These are phyloP conservation scores for Drosophila busckii DNA, from an alignment of 1,140 invertebrate species.

Conservation along the genomic window DNA sequence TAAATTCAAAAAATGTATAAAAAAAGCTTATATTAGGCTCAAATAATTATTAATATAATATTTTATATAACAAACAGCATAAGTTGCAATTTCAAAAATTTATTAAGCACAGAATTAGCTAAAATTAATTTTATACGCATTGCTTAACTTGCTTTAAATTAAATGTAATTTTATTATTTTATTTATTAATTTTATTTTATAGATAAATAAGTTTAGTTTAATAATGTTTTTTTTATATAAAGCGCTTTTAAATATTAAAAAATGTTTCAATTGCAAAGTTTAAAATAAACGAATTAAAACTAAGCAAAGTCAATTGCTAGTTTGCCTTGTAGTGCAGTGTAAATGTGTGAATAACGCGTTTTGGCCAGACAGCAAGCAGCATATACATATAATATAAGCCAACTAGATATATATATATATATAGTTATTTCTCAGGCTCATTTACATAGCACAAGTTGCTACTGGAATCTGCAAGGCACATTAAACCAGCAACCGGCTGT, in stretches of 20 bases:
- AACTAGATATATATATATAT: slow-evolving; percentile 36
- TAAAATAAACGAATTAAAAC: no score
- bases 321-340: slow-evolving; percentile 37
- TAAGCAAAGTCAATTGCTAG: neutral
- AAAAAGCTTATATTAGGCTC: no score
- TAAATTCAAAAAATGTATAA: no score
- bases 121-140: no score
- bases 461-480: slow-evolving; percentile 42
- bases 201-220: neutral
- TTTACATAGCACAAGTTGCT: slow-evolving; percentile 61
- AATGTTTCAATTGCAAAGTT: no score
- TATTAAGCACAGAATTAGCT: no score
- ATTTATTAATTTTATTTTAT: no score
- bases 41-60: no score
- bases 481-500: neutral
- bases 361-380: slow-evolving; percentile 32
- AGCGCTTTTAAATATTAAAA: neutral
- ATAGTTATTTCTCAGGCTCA: slow-evolving; percentile 70
- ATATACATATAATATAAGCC: neutral
- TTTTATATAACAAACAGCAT: no score
- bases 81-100: no score
- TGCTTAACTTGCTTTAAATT: no score
- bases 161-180: no score
- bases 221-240: neutral
- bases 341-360: slow-evolving; percentile 36